Conservation (phyloP, 2,113 vertebrate species). For the Etheostoma spectabile region DNA sequence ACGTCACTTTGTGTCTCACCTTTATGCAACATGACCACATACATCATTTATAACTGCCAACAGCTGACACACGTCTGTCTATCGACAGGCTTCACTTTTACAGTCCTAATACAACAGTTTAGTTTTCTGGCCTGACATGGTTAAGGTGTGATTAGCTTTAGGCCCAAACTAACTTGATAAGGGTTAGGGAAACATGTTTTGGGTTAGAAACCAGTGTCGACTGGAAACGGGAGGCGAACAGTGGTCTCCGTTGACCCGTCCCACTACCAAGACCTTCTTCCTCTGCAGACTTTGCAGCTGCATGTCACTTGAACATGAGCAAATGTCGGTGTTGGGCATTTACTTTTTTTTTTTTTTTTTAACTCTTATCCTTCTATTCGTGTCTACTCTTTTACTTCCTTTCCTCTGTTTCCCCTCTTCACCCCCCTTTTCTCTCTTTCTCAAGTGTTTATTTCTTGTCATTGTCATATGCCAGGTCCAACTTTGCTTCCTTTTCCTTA, state of each 20-base stretch:
- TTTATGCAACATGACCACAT: too few relatives aligned
- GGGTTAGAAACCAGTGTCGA: background rate
- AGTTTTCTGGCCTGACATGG: background rate
- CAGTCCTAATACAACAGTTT: too few relatives aligned
- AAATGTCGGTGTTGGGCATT: background rate
- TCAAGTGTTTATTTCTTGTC: constrained; percentile 34
- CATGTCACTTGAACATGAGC: background rate
- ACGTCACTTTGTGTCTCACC: too few relatives aligned
- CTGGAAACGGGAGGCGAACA: background rate
- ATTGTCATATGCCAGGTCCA: background rate
- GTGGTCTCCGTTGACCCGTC: background rate
- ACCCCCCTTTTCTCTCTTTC: background rate
- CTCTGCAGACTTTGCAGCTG: background rate
- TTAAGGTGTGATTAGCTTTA: background rate
- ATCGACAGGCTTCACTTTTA: too few relatives aligned
- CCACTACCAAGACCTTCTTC: background rate
- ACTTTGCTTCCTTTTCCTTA: constrained; percentile 33
- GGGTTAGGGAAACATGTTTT: background rate
- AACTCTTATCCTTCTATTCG: background rate
- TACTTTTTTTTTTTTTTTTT: background rate
- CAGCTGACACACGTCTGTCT: too few relatives aligned
- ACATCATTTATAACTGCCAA: too few relatives aligned
- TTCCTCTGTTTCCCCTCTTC: background rate
- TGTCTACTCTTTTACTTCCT: background rate
- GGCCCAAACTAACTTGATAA: background rate